Evolutionary conservation across 2,888 invertebrate species (phyloP).

Genomic region (Tortrix viridana): DNA sequence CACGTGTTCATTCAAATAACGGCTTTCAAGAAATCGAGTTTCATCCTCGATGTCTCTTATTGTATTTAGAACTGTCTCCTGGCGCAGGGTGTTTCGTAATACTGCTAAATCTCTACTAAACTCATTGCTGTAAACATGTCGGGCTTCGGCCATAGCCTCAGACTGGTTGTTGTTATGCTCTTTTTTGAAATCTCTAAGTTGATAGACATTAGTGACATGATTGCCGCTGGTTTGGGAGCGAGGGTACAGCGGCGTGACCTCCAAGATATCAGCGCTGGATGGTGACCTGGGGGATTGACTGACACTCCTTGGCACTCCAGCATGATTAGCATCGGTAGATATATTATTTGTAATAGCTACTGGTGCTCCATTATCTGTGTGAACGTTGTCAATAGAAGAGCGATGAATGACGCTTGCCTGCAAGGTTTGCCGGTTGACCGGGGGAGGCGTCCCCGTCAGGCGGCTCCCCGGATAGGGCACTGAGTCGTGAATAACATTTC

Average conservation of each 20-base stretch:
- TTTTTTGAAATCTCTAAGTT: slow-evolving; percentile 81
- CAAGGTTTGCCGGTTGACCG: slow-evolving; percentile 69
- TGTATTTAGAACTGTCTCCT: slow-evolving; percentile 66
- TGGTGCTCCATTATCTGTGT: slow-evolving; percentile 55
- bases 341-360: slow-evolving; percentile 55
- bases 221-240: slow-evolving; percentile 63
- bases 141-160: slow-evolving; percentile 54
- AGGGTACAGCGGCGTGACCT: slow-evolving; percentile 81
- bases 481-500: slow-evolving; percentile 76
- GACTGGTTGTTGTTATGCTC: slow-evolving; percentile 79
- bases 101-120: slow-evolving; percentile 73
- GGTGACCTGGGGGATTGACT: slow-evolving; percentile 76
- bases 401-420: slow-evolving; percentile 75
- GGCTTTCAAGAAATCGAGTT: slow-evolving; percentile 64
- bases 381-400: slow-evolving; percentile 75
- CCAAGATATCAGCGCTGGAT: slow-evolving; percentile 82
- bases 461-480: slow-evolving; percentile 68
- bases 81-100: slow-evolving; percentile 66
- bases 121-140: slow-evolving; percentile 76
- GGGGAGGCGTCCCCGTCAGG: slow-evolving; percentile 60
- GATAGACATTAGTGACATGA: slow-evolving; percentile 83
- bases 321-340: slow-evolving; percentile 50
- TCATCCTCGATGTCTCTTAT: slow-evolving; percentile 76
- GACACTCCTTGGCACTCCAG: slow-evolving; percentile 52
- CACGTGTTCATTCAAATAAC: slow-evolving; percentile 61